These are phyloP conservation scores for Graphium colonna DNA, from an alignment of 2,888 invertebrate genomes.

Conservation along the genomic window DNA sequence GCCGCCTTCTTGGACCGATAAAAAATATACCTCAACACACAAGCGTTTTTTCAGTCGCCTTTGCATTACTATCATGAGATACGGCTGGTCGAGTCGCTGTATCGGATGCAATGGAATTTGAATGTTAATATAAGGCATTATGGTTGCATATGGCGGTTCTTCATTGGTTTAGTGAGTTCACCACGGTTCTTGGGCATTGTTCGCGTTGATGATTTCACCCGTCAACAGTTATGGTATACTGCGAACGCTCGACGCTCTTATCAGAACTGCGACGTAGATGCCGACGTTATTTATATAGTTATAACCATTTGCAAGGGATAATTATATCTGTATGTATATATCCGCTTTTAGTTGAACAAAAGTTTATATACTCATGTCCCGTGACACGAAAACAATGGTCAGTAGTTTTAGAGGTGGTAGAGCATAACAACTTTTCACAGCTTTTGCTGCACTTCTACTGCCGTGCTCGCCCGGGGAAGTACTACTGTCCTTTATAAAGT, in stretches of 20 bases:
- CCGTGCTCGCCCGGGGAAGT: no score
- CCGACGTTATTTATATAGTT: background rate
- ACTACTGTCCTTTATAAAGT: no score
- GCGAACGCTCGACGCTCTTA: constrained; percentile 28
- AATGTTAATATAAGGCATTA: background rate
- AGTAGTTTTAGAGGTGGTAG: no score
- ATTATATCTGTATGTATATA: no score
- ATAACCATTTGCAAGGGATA: background rate
- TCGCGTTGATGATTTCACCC: constrained; percentile 45
- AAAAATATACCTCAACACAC: constrained; percentile 3
- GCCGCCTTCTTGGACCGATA: constrained; percentile 3
- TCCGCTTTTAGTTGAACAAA: no score
- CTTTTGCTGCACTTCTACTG: no score
- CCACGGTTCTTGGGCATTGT: constrained; percentile 2
- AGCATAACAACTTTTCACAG: no score
- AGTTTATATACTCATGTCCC: no score
- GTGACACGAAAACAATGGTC: no score
- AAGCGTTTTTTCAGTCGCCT: constrained; percentile 10
- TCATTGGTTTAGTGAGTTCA: background rate
- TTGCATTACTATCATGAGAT: constrained; percentile 4
- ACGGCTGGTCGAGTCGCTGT: background rate
- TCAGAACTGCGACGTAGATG: constrained; percentile 15
- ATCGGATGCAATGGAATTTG: constrained; percentile 4
- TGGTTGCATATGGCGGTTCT: background rate
- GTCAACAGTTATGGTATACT: constrained; percentile 32